Conservation (phyloP, 2,888 invertebrate genomes). For the Helobdella robusta region DNA sequence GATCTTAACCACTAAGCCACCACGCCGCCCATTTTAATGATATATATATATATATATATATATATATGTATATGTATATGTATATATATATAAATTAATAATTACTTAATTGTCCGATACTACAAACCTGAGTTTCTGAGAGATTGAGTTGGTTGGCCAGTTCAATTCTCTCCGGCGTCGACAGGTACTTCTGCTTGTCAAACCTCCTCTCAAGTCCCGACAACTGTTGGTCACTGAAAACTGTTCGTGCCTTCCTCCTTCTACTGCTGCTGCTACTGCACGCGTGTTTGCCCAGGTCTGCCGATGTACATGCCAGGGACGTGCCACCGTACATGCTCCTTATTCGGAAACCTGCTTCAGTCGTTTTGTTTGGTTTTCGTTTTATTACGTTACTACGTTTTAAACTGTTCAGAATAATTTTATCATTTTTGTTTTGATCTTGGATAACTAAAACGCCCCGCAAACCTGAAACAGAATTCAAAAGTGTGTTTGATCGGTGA, state of each 20-base stretch:
- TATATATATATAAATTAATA: too few relatives aligned
- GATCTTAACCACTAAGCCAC: too few relatives aligned
- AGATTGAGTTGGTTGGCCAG: conserved; percentile 81
- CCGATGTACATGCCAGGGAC: too few relatives aligned
- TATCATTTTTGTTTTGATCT: neutral
- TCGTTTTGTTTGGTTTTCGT: neutral
- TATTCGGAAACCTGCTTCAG: conserved; percentile 31
- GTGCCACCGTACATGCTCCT: conserved; percentile 53
- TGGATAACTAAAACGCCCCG: neutral
- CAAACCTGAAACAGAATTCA: conserved; percentile 12
- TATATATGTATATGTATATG: too few relatives aligned
- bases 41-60: too few relatives aligned
- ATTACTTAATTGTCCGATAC: too few relatives aligned
- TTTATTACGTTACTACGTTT: neutral
- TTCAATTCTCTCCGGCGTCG: conserved; percentile 90
- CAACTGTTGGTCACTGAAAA: conserved; percentile 60
- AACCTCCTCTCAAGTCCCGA: conserved; percentile 80
- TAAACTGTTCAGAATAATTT: neutral
- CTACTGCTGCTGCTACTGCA: too few relatives aligned
- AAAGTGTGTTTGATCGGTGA: conserved; percentile 11
- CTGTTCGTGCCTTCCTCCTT: conserved; percentile 88
- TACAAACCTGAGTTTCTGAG: conserved; percentile 69
- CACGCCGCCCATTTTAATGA: too few relatives aligned
- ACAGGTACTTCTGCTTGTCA: conserved; percentile 84
- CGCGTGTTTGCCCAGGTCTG: conserved; percentile 63